phyloP scores from a whole-genome alignment of 2,797 vertebrate genomes.

The Amphiprion clarkii region DNA sequence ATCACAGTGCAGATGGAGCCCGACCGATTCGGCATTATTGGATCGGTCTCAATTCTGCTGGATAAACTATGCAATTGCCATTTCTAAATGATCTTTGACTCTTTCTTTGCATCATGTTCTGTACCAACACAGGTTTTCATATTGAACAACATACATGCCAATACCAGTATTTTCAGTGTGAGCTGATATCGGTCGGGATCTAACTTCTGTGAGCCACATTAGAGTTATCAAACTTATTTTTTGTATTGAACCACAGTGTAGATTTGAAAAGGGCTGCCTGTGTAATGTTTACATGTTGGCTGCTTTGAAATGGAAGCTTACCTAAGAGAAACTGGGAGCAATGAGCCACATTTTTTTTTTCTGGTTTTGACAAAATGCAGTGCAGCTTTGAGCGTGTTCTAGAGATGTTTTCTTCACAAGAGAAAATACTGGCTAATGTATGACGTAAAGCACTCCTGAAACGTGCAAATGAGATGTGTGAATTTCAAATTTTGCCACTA shows the following conservation, averaged over 20 bases:
- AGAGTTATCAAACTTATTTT: conserved; percentile 32
- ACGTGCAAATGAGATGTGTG: neutral
- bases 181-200: too few relatives aligned
- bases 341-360: neutral
- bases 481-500: neutral
- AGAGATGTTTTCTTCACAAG: neutral
- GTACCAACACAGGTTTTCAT: too few relatives aligned
- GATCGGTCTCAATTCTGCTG: too few relatives aligned
- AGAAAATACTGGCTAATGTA: neutral
- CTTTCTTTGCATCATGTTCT: too few relatives aligned
- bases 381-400: neutral
- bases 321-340: neutral
- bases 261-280: conserved; percentile 38
- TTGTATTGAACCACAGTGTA: conserved; percentile 19
- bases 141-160: too few relatives aligned
- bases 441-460: neutral
- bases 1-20: neutral
- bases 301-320: conserved; percentile 29
- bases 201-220: neutral
- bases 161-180: too few relatives aligned
- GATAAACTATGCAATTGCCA: too few relatives aligned
- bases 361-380: conserved; percentile 6
- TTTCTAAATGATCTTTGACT: too few relatives aligned
- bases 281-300: conserved; percentile 36
- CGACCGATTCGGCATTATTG: too few relatives aligned